Evolutionary conservation across 1,140 invertebrate genomes (phyloP), one percentile per base, ranked within the genome.

Genomic region (Tetramorium simillimum): DNA sequence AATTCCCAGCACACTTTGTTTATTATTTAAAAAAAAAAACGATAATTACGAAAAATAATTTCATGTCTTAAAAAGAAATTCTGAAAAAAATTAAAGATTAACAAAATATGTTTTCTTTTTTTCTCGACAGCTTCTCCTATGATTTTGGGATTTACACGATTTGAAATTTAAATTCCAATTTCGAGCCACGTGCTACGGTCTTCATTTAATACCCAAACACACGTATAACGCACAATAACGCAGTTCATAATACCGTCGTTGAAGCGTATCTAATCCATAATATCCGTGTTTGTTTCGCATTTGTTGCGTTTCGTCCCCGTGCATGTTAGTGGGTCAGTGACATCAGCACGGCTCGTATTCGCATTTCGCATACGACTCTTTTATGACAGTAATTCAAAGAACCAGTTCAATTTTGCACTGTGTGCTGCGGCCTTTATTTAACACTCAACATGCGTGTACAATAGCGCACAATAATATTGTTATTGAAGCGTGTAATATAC

Each of bases 271-370:
- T 46, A 70, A 70, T 28, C 2, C 1, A 40, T 33, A 53, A 82
- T 58, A 43, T 51, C 60, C 9, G 53, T 24, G 28, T 46, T 40
- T 56, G 21, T 60, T 46, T 3, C 40, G 18, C 21, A 46, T 28
- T 16, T 40, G 4, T 46, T 58, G 37, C 18, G 51, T 40, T 49
- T 24, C 56, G 43, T 14, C 46, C 21, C 21, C 18, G 28, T 90
- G 80, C 86, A 80, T 90, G 88, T 90, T 80, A 90, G 65, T 90
- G 56, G 86, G 89, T 90, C 89, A 60, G 18, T 60, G 58, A 37
- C 16, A 72, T 60, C 33, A 67, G 56, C 43, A 43, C 28, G 14
- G 56, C 21, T 49, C 18, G 73, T 24, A 28, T 28, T 76, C 24
- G 65, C 73, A 56, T 77, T 85, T 77, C 46, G 56, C 33, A 33